Conservation (phyloP, 2,797 vertebrate species). For the Xyrichtys novacula region DNA sequence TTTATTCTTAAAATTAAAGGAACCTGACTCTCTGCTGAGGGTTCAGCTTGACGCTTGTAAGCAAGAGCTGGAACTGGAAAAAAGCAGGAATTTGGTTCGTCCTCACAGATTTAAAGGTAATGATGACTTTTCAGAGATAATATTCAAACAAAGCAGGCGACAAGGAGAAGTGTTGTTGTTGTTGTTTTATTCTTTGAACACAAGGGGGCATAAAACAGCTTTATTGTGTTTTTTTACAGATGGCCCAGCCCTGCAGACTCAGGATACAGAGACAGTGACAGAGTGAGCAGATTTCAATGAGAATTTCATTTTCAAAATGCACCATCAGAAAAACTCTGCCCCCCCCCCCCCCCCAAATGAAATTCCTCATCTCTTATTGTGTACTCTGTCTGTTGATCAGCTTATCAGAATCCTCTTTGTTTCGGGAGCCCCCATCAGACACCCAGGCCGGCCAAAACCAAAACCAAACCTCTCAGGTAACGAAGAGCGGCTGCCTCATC, state of each 20-base stretch:
- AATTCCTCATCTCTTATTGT: conserved; percentile 41
- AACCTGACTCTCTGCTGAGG: conserved; percentile 50
- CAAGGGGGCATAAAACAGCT: conserved; percentile 50
- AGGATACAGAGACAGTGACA: conserved; percentile 58
- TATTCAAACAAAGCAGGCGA: background rate
- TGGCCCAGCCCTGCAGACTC: conserved; percentile 27
- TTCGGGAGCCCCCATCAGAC: conserved; percentile 23
- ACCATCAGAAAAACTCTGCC: conserved; percentile 36
- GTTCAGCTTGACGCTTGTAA: conserved; percentile 69
- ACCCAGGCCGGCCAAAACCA: conserved; percentile 35
- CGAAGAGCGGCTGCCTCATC: conserved; percentile 8
- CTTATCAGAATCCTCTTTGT: conserved; percentile 58
- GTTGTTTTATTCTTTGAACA: conserved; percentile 40
- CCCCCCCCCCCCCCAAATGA: conserved; percentile 33
- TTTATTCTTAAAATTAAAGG: no score
- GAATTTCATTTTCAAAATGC: conserved; percentile 44
- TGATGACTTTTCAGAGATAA: conserved; percentile 6
- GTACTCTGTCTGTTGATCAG: conserved; percentile 49
- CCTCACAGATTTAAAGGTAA: conserved; percentile 54
- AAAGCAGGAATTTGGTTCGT: conserved; percentile 51
- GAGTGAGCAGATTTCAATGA: conserved; percentile 67
- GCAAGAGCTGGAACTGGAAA: conserved; percentile 73
- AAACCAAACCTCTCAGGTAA: conserved; percentile 66
- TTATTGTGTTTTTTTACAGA: conserved; percentile 58
- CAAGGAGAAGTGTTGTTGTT: background rate